Percentiles rank a stretch among this genome's conserved stretches.
These are phyloP conservation scores for Caenorhabditis sp. DNA, from an alignment of 2,888 invertebrate species.

Conservation along the genomic window DNA sequence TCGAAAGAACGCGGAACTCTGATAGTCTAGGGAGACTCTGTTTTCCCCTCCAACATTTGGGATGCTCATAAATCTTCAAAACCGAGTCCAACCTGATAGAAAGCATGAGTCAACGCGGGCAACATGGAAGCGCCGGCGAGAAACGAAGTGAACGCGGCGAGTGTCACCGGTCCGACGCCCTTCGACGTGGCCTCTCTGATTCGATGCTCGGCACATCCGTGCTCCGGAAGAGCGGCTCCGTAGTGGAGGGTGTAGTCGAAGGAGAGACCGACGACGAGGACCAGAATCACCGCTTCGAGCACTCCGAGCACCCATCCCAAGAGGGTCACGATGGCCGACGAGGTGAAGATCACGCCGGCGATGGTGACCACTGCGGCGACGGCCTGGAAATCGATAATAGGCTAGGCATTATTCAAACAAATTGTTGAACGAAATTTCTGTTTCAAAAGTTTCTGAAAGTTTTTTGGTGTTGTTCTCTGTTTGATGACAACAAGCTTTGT, in stretches of 20 bases:
- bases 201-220: slow-evolving; percentile 72
- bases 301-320: slow-evolving; percentile 82
- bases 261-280: slow-evolving; percentile 82
- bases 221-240: slow-evolving; percentile 76
- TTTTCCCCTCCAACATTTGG: too few species aligned
- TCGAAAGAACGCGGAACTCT: too few species aligned
- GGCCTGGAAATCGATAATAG: slow-evolving; percentile 68
- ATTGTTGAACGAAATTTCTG: too few species aligned
- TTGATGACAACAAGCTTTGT: too few species aligned
- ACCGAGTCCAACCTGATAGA: slow-evolving; percentile 78
- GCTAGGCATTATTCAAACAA: neutral
- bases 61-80: too few species aligned
- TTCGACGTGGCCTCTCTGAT: slow-evolving; percentile 66
- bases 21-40: too few species aligned
- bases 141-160: slow-evolving; percentile 79
- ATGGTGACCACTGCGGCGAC: slow-evolving; percentile 79
- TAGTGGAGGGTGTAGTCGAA: slow-evolving; percentile 83
- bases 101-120: slow-evolving; percentile 80
- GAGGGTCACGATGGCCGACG: slow-evolving; percentile 77
- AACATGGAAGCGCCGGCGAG: slow-evolving; percentile 80
- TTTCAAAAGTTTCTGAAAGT: too few species aligned
- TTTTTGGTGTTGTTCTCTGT: too few species aligned
- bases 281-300: slow-evolving; percentile 82
- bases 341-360: slow-evolving; percentile 76
- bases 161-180: slow-evolving; percentile 76